Base-by-base conservation (phyloP, 2,888 invertebrate species). In the Apodemia hepburni region DNA sequence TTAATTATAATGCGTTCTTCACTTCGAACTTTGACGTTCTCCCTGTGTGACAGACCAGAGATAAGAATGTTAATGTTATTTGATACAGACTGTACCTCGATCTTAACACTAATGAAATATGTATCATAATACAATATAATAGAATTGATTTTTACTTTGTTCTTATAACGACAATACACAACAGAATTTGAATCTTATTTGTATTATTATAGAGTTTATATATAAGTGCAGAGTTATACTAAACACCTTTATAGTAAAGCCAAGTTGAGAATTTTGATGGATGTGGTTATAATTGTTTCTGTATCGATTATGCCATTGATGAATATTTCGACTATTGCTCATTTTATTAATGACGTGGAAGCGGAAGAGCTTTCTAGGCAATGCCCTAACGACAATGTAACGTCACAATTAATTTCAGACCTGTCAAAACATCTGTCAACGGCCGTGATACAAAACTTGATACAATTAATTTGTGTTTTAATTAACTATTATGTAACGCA, bases 231-330 rank as follows among this genome's bases (percentile, higher is more conserved):
- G 75, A 75, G 77, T 80, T 72, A 15, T 57, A 27, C 27, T 69
- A 68, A 77, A 80, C 75, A 75, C 76, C 77, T 78, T 73, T 69
- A 75, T 71, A 74, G 75, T 75, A 72, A 75, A 81, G 73, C 75
- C 74, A 77, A 85, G 82, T 85, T 84, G 81, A 86, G 82, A 84
- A 86, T 88, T 85, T 89, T 90, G 91, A 91, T 91, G 84, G 84
- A 91, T 91, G 89, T 82, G 83, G 84, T 91, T 91, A 90, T 91
- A 91, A 91, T 91, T 91, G 90, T 91, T 91, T 89, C 87, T 86
- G 88, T 90, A 90, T 91, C 90, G 91, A 91, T 91, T 90, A 91
- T 91, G 90, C 88, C 90, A 90, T 89, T 90, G 90, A 90, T 90
- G 89, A 88, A 90, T 87, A 90, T 87, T 89, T 84, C 85, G 84